Conservation (phyloP, 2,113 vertebrate species). For the Climacteris rufus region DNA sequence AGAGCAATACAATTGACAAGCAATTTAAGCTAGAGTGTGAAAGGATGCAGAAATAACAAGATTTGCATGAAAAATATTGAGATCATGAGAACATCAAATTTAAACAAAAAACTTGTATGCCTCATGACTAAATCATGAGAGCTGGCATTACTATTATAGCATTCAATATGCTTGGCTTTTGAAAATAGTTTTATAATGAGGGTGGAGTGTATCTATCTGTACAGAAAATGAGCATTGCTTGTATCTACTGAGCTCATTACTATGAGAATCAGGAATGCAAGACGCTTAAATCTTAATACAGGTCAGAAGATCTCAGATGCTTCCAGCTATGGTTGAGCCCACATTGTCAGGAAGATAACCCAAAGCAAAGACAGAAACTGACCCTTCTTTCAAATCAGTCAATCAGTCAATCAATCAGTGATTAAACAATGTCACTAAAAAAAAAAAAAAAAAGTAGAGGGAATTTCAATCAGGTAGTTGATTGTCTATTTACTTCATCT, state of each 20-base stretch:
- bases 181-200: slow-evolving; percentile 76
- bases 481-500: slow-evolving; percentile 29
- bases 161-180: slow-evolving; percentile 72
- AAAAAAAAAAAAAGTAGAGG: background rate
- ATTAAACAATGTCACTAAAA: slow-evolving; percentile 13
- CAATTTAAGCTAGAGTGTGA: slow-evolving; percentile 77
- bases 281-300: slow-evolving; percentile 48
- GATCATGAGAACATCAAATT: slow-evolving; percentile 79
- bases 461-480: slow-evolving; percentile 21
- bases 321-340: background rate
- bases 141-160: slow-evolving; percentile 69
- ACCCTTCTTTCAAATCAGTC: slow-evolving; percentile 26
- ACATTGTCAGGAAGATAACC: background rate
- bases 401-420: slow-evolving; percentile 22
- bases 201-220: slow-evolving; percentile 55
- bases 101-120: slow-evolving; percentile 74
- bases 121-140: slow-evolving; percentile 82
- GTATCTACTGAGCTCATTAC: slow-evolving; percentile 60
- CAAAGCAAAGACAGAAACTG: slow-evolving; percentile 34
- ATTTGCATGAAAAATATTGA: slow-evolving; percentile 84
- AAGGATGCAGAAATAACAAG: slow-evolving; percentile 81
- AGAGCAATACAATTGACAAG: slow-evolving; percentile 76
- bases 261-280: slow-evolving; percentile 41
- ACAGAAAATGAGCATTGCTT: slow-evolving; percentile 67
- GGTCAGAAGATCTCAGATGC: slow-evolving; percentile 30